phyloP scores from a whole-genome alignment of 2,113 vertebrate genomes.

The Mellivora capensis region DNA sequence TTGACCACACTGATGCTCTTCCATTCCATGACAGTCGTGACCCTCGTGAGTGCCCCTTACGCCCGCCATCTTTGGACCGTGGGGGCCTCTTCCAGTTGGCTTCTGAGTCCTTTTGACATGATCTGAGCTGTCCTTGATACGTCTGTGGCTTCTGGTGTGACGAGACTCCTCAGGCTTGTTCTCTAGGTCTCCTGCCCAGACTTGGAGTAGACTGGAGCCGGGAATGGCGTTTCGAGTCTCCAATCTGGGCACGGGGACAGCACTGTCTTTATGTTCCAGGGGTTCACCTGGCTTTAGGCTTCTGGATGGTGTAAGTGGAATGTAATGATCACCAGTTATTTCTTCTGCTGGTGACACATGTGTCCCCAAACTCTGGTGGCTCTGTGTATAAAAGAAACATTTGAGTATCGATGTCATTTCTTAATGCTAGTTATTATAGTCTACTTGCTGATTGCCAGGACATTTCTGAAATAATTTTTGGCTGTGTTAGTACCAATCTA shows the following conservation, averaged over 20 bases:
- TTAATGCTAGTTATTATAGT: not conserved
- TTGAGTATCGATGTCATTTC: not conserved
- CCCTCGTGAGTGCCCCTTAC: rapidly evolving
- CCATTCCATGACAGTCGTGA: rapidly evolving
- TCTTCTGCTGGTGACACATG: not conserved
- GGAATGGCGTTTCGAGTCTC: not conserved
- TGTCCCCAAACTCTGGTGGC: not conserved
- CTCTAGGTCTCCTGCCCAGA: not conserved
- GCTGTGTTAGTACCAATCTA: not conserved
- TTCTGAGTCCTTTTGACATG: not conserved
- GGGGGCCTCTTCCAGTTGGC: not conserved
- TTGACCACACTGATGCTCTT: not conserved
- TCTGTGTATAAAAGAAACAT: not conserved
- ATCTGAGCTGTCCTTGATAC: not conserved
- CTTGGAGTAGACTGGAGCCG: not conserved
- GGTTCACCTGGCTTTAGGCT: not conserved
- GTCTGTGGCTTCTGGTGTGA: not conserved
- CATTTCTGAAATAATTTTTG: not conserved
- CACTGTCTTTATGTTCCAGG: not conserved
- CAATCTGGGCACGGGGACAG: not conserved
- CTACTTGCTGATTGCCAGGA: not conserved
- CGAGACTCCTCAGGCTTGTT: not conserved
- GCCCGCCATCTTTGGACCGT: not conserved
- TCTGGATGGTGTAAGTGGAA: not conserved
- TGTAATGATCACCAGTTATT: not conserved